Evolutionary conservation across 2,113 vertebrate genomes (phyloP).

Genomic region (Hirundichthys speculiger): DNA sequence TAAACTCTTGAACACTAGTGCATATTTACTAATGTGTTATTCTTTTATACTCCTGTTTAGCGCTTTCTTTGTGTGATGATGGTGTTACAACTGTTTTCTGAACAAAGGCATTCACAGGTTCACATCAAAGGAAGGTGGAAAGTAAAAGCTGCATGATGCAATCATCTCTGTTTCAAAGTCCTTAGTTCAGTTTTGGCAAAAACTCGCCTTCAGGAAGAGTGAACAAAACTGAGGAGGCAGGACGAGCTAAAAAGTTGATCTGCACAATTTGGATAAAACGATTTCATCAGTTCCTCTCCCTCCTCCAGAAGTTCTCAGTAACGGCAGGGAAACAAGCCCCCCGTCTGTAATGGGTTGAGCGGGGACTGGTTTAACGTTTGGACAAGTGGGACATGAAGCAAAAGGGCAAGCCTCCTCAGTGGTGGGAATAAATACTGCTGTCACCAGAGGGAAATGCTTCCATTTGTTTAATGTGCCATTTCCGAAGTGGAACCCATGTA

Average conservation of each 20-base stretch:
- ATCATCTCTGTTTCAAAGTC: conserved; percentile 10
- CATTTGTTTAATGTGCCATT: conserved; percentile 76
- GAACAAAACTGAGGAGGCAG: neutral
- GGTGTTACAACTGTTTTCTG: no score
- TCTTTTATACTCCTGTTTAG: no score
- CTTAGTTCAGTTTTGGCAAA: conserved; percentile 1
- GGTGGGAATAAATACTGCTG: conserved; percentile 64
- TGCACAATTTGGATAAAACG: neutral
- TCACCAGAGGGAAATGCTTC: conserved; percentile 64
- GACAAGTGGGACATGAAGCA: conserved; percentile 39
- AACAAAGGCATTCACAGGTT: conserved; percentile 1
- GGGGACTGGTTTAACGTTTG: conserved; percentile 30
- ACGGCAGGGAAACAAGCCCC: conserved; percentile 7
- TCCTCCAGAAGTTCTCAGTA: conserved; percentile 8
- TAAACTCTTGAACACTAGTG: no score
- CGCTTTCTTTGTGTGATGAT: no score
- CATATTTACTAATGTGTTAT: no score
- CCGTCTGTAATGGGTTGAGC: neutral
- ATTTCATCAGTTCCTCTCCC: conserved; percentile 5
- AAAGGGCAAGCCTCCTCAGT: conserved; percentile 68
- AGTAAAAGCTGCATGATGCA: conserved; percentile 15
- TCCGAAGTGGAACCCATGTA: conserved; percentile 59
- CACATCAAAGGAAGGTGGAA: conserved; percentile 25
- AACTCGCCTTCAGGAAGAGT: neutral
- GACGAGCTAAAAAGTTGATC: conserved; percentile 6